Evolutionary conservation across 1,140 invertebrate species (phyloP).

Genomic region (Chironomus tepperi): DNA sequence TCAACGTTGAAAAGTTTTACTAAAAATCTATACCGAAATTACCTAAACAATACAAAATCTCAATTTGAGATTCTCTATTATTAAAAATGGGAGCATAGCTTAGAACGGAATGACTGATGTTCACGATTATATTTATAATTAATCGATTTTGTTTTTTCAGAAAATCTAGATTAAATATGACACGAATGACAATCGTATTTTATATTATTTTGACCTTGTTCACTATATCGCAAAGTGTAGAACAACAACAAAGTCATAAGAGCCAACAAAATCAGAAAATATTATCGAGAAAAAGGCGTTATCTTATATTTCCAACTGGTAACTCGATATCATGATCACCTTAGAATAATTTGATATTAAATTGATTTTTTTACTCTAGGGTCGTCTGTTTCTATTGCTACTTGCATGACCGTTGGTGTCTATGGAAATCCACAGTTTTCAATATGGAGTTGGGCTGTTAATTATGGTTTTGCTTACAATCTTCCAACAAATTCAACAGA

Average conservation of each 20-base stretch:
- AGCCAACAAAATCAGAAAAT: not conserved
- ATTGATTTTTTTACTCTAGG: not conserved
- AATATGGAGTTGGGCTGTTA: slow-evolving; percentile 40
- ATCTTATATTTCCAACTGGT: slow-evolving; percentile 15
- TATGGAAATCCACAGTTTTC: slow-evolving; percentile 36
- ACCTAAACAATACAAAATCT: no score
- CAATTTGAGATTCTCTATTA: no score
- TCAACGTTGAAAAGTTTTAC: no score
- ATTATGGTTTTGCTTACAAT: slow-evolving; percentile 69
- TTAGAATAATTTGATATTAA: not conserved
- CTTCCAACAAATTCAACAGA: slow-evolving; percentile 46
- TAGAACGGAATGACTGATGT: no score
- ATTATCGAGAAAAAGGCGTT: not conserved
- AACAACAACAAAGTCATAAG: not conserved
- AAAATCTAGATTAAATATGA: not conserved
- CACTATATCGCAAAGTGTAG: not conserved
- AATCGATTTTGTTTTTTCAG: no score
- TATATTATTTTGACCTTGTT: not conserved
- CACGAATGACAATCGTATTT: not conserved
- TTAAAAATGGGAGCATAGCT: no score
- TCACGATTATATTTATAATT: no score
- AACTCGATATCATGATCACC: not conserved
- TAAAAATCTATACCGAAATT: no score
- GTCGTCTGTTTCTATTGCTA: slow-evolving; percentile 31
- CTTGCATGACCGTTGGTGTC: slow-evolving; percentile 38